Evolutionary conservation across 2,888 invertebrate species (phyloP).

Genomic region (Brassicogethes aeneus): DNA sequence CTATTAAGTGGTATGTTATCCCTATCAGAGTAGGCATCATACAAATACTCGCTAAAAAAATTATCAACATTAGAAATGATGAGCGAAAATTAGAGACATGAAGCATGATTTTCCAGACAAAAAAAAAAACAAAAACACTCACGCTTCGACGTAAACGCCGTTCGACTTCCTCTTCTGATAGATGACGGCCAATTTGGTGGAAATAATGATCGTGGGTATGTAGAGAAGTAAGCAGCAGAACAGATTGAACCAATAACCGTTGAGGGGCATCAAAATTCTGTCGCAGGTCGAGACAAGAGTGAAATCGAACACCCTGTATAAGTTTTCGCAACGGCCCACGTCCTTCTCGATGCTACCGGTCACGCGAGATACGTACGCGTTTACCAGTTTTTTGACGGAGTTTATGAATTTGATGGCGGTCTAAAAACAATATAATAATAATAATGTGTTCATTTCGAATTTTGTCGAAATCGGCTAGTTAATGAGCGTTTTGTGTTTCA

Average conservation of each 20-base stretch:
- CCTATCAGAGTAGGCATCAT: constrained; percentile 90
- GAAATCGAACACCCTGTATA: constrained; percentile 70
- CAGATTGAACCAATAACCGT: constrained; percentile 89
- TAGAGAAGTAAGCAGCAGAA: constrained; percentile 77
- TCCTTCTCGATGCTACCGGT: constrained; percentile 47
- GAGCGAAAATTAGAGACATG: too few species aligned
- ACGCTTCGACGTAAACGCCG: constrained; percentile 72
- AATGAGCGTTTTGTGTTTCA: too few species aligned
- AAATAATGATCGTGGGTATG: constrained; percentile 70
- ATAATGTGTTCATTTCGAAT: too few species aligned
- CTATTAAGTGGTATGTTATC: constrained; percentile 92
- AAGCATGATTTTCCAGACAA: too few species aligned
- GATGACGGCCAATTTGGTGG: constrained; percentile 70
- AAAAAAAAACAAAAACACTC: constrained; percentile 47
- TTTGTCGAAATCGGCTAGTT: too few species aligned
- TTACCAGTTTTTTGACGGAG: constrained; percentile 56
- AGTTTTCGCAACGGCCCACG: constrained; percentile 73
- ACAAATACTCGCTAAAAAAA: constrained; percentile 85
- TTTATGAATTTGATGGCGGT: constrained; percentile 57
- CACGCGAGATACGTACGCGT: constrained; percentile 58
- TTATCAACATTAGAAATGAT: too few species aligned
- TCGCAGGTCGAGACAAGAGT: constrained; percentile 70
- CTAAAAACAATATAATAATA: too few species aligned
- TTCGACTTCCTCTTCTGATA: constrained; percentile 84
- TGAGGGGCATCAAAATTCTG: constrained; percentile 78